phyloP scores from a whole-genome alignment of 2,113 vertebrate species.

The Triplophysa dalaica region DNA sequence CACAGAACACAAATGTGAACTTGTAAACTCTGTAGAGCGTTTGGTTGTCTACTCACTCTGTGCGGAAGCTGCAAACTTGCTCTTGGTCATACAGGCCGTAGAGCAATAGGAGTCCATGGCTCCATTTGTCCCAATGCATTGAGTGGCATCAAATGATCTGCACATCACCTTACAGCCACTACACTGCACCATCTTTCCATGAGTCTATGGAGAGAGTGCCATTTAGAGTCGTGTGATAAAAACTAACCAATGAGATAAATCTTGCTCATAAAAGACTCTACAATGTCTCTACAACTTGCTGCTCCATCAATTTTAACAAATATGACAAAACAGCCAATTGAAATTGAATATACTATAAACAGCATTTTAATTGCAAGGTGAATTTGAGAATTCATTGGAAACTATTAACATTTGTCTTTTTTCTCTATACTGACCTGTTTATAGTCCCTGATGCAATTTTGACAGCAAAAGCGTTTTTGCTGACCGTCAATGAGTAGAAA shows the following conservation, averaged over 20 bases:
- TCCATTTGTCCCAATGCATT: slow-evolving; percentile 86
- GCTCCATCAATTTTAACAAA: too few relatives aligned
- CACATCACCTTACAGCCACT: slow-evolving; percentile 90
- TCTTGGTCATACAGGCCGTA: slow-evolving; percentile 92
- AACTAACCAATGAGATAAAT: too few relatives aligned
- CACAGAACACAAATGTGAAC: neutral
- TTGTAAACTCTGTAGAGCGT: neutral
- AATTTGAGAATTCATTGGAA: neutral
- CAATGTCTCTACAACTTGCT: too few relatives aligned
- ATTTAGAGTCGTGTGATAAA: neutral
- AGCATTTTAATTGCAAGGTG: too few relatives aligned
- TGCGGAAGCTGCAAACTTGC: slow-evolving; percentile 78
- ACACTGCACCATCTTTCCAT: slow-evolving; percentile 91
- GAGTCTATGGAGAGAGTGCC: slow-evolving; percentile 73
- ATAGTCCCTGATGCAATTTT: slow-evolving; percentile 93
- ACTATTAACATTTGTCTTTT: too few relatives aligned
- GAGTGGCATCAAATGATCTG: slow-evolving; percentile 92
- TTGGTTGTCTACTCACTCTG: slow-evolving; percentile 50
- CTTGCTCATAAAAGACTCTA: too few relatives aligned
- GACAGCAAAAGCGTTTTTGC: slow-evolving; percentile 97
- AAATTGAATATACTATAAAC: too few relatives aligned
- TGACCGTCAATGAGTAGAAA: slow-evolving; percentile 91
- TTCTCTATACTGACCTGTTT: slow-evolving; percentile 81
- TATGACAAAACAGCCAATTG: too few relatives aligned
- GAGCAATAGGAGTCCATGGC: slow-evolving; percentile 94